A percentile compares a stretch with the other conserved stretches of the same genome.
These are phyloP conservation scores for Channa striata DNA, from an alignment of 2,797 vertebrate species.

Conservation along the genomic window DNA sequence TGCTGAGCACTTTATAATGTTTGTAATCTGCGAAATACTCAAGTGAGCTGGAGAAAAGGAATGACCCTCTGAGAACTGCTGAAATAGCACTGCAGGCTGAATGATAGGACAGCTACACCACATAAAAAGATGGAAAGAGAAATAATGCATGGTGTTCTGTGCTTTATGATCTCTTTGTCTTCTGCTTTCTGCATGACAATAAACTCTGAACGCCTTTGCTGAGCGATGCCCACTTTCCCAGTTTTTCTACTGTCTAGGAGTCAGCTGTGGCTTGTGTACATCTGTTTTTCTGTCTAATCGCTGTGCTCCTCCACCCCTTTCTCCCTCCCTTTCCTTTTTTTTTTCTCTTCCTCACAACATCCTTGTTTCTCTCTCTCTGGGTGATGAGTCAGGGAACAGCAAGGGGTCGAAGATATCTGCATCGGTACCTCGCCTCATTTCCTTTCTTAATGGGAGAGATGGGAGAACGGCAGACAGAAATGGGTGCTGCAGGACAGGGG, in stretches of 20 bases:
- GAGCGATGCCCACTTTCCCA: neutral
- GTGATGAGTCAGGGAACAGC: slow-evolving; percentile 69
- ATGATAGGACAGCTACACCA: slow-evolving; percentile 38
- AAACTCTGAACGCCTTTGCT: slow-evolving; percentile 34
- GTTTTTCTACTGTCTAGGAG: slow-evolving; percentile 22
- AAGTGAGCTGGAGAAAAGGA: slow-evolving; percentile 43
- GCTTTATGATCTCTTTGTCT: slow-evolving; percentile 38
- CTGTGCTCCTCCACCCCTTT: slow-evolving; percentile 20
- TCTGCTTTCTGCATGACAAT: slow-evolving; percentile 43
- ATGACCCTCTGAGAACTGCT: slow-evolving; percentile 51
- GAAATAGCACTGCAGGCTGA: slow-evolving; percentile 56
- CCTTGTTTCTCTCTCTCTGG: slow-evolving; percentile 50
- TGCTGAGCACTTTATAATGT: slow-evolving; percentile 44
- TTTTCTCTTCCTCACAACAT: slow-evolving; percentile 14
- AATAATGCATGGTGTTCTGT: slow-evolving; percentile 30
- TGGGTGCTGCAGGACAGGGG: slow-evolving; percentile 27
- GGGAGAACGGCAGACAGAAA: slow-evolving; percentile 49
- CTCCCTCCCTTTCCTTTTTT: slow-evolving; percentile 11
- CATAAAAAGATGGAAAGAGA: slow-evolving; percentile 37
- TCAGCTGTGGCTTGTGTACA: slow-evolving; percentile 17
- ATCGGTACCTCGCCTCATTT: slow-evolving; percentile 72
- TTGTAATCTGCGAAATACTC: slow-evolving; percentile 56
- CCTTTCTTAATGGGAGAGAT: slow-evolving; percentile 69
- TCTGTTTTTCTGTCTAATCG: slow-evolving; percentile 44
- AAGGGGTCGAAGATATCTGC: slow-evolving; percentile 67